Evolutionary conservation across 1,140 invertebrate species (phyloP), one percentile per base, ranked within the genome.

Genomic region (Stenopsyche tienmushanensis): DNA sequence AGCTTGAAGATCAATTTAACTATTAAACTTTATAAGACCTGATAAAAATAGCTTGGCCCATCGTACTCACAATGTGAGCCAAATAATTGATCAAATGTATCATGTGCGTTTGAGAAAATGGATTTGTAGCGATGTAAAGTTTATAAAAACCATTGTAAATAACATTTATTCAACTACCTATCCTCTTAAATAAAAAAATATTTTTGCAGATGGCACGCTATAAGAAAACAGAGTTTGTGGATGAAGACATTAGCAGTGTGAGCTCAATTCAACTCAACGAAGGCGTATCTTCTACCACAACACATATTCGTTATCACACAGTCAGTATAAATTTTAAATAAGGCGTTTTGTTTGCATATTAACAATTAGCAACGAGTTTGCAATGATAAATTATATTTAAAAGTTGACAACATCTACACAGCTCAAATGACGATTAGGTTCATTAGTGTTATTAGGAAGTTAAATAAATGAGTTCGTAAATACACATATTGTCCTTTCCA

Each of bases 131-230:
- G n/a, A n/a, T n/a, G n/a, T n/a, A n/a, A n/a, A n/a, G n/a, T n/a
- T n/a, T n/a, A n/a, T n/a, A n/a, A n/a, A n/a, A n/a, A n/a, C n/a
- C n/a, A n/a, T n/a, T n/a, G n/a, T n/a, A n/a, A n/a, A n/a, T n/a
- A n/a, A n/a, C n/a, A n/a, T n/a, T n/a, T n/a, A n/a, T n/a, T n/a
- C n/a, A n/a, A n/a, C n/a, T n/a, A n/a, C n/a, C n/a, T n/a, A n/a
- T n/a, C n/a, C n/a, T n/a, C n/a, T n/a, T n/a, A n/a, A n/a, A n/a
- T n/a, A n/a, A n/a, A n/a, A n/a, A n/a, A n/a, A n/a, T n/a, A n/a
- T n/a, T n/a, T n/a, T 83, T 83, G n/a, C 82, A 92, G 90, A 92
- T 92, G 90, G 91, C 90, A 66, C 85, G 88, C 64, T 92, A 93
- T 72, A 92, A 91, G 77, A 90, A 91, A 73, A 88, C 90, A 25